Evolutionary conservation across 2,888 invertebrate genomes (phyloP).

Genomic region (Gandaritis pyraliata): DNA sequence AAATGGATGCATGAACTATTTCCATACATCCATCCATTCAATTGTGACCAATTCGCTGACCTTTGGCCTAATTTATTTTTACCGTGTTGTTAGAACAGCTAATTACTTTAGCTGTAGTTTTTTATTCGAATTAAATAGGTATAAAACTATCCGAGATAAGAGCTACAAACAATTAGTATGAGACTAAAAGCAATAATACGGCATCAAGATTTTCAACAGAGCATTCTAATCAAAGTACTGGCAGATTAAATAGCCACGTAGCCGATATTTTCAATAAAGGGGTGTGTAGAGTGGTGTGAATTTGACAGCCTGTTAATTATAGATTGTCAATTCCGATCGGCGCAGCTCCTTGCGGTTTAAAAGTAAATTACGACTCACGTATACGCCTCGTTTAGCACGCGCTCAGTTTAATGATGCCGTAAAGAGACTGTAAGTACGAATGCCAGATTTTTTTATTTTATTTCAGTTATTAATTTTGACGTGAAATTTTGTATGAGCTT

Average conservation of each 20-base stretch:
- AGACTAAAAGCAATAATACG: too few species aligned
- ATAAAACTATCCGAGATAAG: too few species aligned
- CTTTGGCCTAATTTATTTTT: conserved; percentile 31
- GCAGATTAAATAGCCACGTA: neutral
- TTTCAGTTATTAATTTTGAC: conserved; percentile 40
- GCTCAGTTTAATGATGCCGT: conserved; percentile 62
- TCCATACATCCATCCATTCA: conserved; percentile 54
- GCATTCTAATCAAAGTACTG: too few species aligned
- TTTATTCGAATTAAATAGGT: too few species aligned
- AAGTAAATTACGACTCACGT: conserved; percentile 62
- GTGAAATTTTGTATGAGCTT: conserved; percentile 18
- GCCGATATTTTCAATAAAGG: conserved; percentile 39
- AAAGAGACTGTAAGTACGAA: conserved; percentile 56
- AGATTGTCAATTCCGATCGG: conserved; percentile 62
- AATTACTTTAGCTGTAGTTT: too few species aligned
- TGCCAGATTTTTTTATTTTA: conserved; percentile 50
- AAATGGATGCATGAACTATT: conserved; percentile 58
- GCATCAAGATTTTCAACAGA: too few species aligned
- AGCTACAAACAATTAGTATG: too few species aligned
- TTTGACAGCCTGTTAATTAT: conserved; percentile 79
- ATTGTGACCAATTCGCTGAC: conserved; percentile 49
- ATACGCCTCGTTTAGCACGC: conserved; percentile 64
- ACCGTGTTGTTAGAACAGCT: neutral
- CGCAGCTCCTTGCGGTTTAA: conserved; percentile 56
- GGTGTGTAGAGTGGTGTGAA: conserved; percentile 68